These are phyloP conservation scores for Dicyrtoma fusca DNA, from an alignment of 2,888 invertebrate genomes.

Conservation along the genomic window DNA sequence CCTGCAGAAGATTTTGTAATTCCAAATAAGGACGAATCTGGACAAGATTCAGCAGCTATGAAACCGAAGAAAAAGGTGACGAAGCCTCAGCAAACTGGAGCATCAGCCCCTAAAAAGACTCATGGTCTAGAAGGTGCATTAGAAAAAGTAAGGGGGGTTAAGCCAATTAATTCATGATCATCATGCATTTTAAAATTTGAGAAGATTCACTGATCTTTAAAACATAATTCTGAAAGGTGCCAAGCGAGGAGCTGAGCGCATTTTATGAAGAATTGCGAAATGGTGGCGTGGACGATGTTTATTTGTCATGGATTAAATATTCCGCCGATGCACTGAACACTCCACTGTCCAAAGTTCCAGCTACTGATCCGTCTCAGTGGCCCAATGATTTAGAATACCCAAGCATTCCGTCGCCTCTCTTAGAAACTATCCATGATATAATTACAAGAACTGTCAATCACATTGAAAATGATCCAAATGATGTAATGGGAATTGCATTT, in stretches of 20 bases:
- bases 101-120: neutral
- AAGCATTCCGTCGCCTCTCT: conserved; percentile 46
- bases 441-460: conserved; percentile 46
- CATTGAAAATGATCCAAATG: conserved; percentile 38
- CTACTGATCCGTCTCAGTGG: conserved; percentile 49
- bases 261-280: conserved; percentile 52
- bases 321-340: conserved; percentile 55
- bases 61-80: conserved; percentile 7
- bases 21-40: conserved; percentile 8
- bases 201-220: too few species aligned
- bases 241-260: conserved; percentile 41
- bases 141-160: conserved; percentile 22
- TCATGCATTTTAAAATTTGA: too few species aligned
- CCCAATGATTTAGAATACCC: conserved; percentile 54
- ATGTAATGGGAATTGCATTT: conserved; percentile 51
- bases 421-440: conserved; percentile 48
- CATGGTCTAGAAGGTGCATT: conserved; percentile 33
- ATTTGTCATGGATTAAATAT: conserved; percentile 56
- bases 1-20: conserved; percentile 16
- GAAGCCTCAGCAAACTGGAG: neutral
- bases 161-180: too few species aligned
- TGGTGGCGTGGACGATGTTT: conserved; percentile 46
- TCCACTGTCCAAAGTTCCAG: conserved; percentile 44
- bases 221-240: conserved; percentile 40
- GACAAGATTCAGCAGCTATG: neutral